A percentile compares a stretch with the other conserved stretches of the same genome.
These are phyloP conservation scores for Axinella damicornis DNA, from an alignment of 37 sponge, comb jelly and placozoan genomes.

Conservation along the genomic window DNA sequence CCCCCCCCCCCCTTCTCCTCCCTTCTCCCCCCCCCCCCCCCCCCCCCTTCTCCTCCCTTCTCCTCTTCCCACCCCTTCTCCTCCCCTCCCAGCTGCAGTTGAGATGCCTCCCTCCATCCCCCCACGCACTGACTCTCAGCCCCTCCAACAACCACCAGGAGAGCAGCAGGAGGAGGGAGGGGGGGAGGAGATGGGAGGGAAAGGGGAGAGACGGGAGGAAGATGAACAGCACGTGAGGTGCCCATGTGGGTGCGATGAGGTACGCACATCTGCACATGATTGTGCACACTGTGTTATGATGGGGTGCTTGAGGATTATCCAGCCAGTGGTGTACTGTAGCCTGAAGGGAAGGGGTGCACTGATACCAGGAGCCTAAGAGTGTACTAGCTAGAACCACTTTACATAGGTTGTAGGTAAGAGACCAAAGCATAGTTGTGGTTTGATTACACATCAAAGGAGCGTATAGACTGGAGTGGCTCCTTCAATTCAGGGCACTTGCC, in stretches of 20 bases:
- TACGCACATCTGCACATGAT: neutral
- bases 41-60: too few species aligned
- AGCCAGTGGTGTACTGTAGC: too few species aligned
- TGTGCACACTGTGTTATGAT: neutral
- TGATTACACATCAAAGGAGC: neutral
- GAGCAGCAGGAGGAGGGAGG: neutral
- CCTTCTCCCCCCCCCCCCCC: too few species aligned
- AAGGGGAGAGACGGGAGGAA: conserved; percentile 12
- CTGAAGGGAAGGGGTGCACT: too few species aligned
- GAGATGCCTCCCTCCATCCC: neutral
- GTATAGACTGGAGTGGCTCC: too few species aligned
- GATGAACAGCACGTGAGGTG: conserved; percentile 42
- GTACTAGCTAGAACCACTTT: too few species aligned
- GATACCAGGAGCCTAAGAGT: too few species aligned
- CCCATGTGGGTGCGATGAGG: conserved; percentile 75
- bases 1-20: too few species aligned
- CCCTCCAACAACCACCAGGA: neutral
- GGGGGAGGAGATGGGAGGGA: neutral
- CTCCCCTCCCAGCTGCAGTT: too few species aligned
- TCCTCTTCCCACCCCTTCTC: too few species aligned
- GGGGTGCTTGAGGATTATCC: too few species aligned
- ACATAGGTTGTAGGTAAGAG: neutral
- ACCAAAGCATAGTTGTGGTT: neutral
- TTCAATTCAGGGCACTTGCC: too few species aligned
- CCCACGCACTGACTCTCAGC: neutral